A percentile compares a stretch with the other conserved stretches of the same genome.
Evolutionary conservation across 2,113 vertebrate genomes (phyloP).

Genomic region (Hucho hucho): DNA sequence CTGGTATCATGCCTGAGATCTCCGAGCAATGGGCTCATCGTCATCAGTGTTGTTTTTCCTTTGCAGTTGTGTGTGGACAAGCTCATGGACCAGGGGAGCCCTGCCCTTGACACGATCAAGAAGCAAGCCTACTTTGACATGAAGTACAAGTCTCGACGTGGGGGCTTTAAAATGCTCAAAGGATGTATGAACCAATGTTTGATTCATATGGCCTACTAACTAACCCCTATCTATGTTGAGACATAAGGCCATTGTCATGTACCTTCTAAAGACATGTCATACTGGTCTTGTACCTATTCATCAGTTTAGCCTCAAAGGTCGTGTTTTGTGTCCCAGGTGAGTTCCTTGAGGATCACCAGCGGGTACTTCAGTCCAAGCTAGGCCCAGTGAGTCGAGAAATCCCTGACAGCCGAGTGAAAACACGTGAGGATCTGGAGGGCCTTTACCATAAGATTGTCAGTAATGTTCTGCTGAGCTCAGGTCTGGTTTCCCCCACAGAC

Average conservation of each 20-base stretch:
- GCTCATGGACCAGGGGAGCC: constrained; percentile 80
- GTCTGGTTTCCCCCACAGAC: constrained; percentile 59
- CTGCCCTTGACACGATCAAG: constrained; percentile 89
- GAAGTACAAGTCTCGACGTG: constrained; percentile 86
- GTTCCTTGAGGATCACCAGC: constrained; percentile 79
- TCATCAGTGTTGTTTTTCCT: neutral
- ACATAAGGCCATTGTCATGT: too few relatives aligned
- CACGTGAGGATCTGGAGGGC: constrained; percentile 71
- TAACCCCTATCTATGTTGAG: too few relatives aligned
- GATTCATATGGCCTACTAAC: too few relatives aligned
- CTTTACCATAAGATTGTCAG: constrained; percentile 78
- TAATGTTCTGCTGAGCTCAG: constrained; percentile 80
- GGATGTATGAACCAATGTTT: neutral
- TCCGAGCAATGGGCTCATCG: too few relatives aligned
- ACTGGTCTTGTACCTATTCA: too few relatives aligned
- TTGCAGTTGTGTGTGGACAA: constrained; percentile 82
- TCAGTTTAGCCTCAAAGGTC: neutral
- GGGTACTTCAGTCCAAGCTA: constrained; percentile 74
- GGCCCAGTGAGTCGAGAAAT: constrained; percentile 77
- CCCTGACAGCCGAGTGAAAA: constrained; percentile 71
- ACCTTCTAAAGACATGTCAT: too few relatives aligned
- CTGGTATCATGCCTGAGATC: too few relatives aligned
- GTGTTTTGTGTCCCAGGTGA: constrained; percentile 68
- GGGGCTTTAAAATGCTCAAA: constrained; percentile 38
- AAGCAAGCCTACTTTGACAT: constrained; percentile 94